Percentiles rank a stretch among this genome's conserved stretches.
phyloP scores from a whole-genome alignment of 2,113 vertebrate species.

The Hystrix brachyura region DNA sequence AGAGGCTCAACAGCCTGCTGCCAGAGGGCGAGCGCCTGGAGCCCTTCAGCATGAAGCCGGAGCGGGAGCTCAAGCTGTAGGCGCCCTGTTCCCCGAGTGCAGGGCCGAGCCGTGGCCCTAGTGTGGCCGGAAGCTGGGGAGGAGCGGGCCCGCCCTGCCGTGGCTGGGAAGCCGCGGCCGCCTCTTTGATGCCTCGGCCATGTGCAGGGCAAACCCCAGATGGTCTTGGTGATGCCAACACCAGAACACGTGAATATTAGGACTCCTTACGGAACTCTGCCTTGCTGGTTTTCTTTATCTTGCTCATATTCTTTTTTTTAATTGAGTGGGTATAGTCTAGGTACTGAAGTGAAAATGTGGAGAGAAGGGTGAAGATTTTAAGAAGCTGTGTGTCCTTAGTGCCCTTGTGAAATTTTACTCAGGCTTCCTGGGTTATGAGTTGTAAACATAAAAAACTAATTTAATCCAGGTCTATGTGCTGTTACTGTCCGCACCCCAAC shows the following conservation, averaged over 20 bases:
- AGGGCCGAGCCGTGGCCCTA: not conserved
- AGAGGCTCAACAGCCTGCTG: conserved; percentile 96
- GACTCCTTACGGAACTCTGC: conserved; percentile 13
- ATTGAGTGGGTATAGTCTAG: not conserved
- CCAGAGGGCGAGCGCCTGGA: conserved; percentile 96
- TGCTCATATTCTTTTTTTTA: not conserved
- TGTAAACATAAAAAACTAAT: conserved; percentile 39
- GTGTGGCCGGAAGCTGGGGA: not conserved
- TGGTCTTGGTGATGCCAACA: not conserved
- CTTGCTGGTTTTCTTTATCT: conserved; percentile 51
- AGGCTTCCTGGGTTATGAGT: not conserved
- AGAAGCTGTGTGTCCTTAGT: not conserved
- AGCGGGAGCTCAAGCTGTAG: conserved; percentile 88
- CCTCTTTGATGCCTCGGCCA: not conserved
- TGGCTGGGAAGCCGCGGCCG: not conserved
- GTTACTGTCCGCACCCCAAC: not conserved
- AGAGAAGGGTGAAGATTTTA: not conserved
- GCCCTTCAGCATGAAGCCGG: conserved; percentile 95
- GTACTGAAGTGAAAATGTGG: not conserved
- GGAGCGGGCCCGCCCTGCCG: not conserved
- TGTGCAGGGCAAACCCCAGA: not conserved
- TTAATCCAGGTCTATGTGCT: not conserved
- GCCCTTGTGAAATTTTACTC: not conserved
- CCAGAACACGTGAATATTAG: not conserved
- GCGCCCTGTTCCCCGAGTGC: accelerated